Conservation (phyloP, 2,888 invertebrate genomes). For the Ctena decussata region DNA sequence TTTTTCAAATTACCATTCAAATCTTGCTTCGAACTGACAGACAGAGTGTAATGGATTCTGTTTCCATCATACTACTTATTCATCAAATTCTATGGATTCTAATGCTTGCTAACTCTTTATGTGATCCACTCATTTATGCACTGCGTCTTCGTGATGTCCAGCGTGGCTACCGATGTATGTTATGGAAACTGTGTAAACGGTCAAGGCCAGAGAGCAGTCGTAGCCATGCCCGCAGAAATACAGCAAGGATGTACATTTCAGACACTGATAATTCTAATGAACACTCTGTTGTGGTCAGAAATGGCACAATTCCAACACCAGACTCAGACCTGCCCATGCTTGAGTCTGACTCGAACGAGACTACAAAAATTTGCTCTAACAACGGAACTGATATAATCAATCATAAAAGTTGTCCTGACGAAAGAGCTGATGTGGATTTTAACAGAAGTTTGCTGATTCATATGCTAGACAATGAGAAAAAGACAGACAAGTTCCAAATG, state of each 20-base stretch:
- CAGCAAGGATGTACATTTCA: not conserved
- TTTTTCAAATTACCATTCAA: constrained; percentile 71
- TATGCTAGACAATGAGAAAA: no score
- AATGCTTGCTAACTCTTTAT: constrained; percentile 72
- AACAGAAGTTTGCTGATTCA: no score
- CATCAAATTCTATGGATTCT: constrained; percentile 70
- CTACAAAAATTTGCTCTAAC: no score
- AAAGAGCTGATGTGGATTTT: no score
- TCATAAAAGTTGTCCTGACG: no score
- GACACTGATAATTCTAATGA: not conserved
- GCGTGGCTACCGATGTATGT: constrained; percentile 62
- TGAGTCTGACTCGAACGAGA: no score
- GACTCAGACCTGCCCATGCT: no score
- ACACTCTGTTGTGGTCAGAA: not conserved
- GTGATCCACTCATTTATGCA: constrained; percentile 80
- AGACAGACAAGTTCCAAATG: no score
- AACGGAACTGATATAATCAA: no score
- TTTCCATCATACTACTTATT: not conserved
- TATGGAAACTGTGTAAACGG: constrained; percentile 7
- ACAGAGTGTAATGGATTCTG: not conserved
- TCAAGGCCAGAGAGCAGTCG: not conserved
- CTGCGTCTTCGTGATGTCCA: constrained; percentile 74
- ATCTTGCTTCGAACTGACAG: constrained; percentile 11
- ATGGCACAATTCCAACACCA: no score
- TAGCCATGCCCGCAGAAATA: not conserved